Evolutionary conservation across 2,113 vertebrate genomes (phyloP), one percentile per base, ranked within the genome.

Genomic region (Neolamprologus cancellatus): DNA sequence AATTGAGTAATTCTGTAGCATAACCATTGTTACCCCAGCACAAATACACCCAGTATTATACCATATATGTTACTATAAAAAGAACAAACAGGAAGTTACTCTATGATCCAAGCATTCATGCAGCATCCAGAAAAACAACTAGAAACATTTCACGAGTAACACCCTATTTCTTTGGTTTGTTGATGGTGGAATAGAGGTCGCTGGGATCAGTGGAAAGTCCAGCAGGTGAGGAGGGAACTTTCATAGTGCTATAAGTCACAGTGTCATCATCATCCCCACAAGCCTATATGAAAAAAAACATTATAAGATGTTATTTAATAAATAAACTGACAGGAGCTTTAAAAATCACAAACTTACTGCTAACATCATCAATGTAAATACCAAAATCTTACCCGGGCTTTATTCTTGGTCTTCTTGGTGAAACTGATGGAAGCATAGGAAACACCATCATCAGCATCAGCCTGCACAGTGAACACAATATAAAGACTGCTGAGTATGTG

Each of bases 1-100:
- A 28, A 57, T 0, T 32, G 0, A 1, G 28, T 0, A 30, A 30
- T 34, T 32, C 15, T 32, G 57, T 61, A 32, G 28, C 15, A 17
- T 17, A 59, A 17, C 28, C 28, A 61, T 61, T 61, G 15, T 61
- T 61, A 25, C 23, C 23, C 2, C 12, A 55, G 53, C 53, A 25
- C 53, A 55, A 55, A 25, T 55, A 55, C 53, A 55, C 53, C 53
- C 3, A 32, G 15, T 32, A 32, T 59, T 59, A 59, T 10, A 11
- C 8, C 15, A 18, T 61, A 61, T 10, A 61, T 32, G 8, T 57
- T 9, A 59, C 28, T 18, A 18, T 32, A 59, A 59, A 59, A 32
- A 30, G 3, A 32, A 59, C 14, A 59, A 30, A 6, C 15, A 59
- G 3, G 28, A 59, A 30, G 28, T 0, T 32, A 59, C 28, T 59